phyloP scores from a whole-genome alignment of 2,888 invertebrate genomes.

The Polydrusus tereticollis region DNA sequence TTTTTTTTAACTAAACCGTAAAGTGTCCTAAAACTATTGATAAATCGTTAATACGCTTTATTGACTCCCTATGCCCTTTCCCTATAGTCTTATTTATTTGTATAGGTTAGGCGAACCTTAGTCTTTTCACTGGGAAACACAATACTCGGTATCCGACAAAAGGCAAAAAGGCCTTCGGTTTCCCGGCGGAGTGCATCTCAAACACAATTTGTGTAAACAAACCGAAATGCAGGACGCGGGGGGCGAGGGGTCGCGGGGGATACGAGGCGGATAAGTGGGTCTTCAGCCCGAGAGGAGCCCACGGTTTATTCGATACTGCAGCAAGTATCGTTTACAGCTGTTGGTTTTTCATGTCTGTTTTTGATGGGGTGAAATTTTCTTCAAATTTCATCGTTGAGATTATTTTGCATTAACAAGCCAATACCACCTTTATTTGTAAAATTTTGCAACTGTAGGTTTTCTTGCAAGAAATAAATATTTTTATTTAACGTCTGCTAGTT shows the following conservation, averaged over 20 bases:
- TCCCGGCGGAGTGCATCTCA: conserved; percentile 48
- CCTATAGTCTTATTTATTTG: conserved; percentile 6
- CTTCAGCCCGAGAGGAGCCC: conserved; percentile 28
- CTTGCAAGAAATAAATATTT: too few relatives aligned
- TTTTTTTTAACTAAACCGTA: too few relatives aligned
- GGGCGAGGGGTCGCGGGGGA: background rate
- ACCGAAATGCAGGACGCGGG: conserved; percentile 8
- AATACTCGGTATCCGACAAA: conserved; percentile 42
- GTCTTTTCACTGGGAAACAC: conserved; percentile 32
- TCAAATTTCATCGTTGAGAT: background rate
- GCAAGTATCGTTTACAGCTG: conserved; percentile 38
- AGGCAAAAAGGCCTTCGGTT: conserved; percentile 47
- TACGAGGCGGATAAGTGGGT: conserved; percentile 15
- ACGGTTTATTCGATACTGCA: conserved; percentile 30
- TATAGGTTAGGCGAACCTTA: background rate
- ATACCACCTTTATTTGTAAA: too few relatives aligned
- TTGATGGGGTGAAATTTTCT: background rate
- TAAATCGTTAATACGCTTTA: background rate
- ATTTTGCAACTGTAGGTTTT: too few relatives aligned
- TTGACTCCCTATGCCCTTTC: background rate
- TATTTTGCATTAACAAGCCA: too few relatives aligned
- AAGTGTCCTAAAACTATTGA: too few relatives aligned
- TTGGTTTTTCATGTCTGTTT: background rate
- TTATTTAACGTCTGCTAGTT: too few relatives aligned
- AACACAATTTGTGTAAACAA: conserved; percentile 48